These are phyloP conservation scores for Lasioglossum zephyrum DNA, from an alignment of 2,888 invertebrate genomes.

Conservation along the genomic window DNA sequence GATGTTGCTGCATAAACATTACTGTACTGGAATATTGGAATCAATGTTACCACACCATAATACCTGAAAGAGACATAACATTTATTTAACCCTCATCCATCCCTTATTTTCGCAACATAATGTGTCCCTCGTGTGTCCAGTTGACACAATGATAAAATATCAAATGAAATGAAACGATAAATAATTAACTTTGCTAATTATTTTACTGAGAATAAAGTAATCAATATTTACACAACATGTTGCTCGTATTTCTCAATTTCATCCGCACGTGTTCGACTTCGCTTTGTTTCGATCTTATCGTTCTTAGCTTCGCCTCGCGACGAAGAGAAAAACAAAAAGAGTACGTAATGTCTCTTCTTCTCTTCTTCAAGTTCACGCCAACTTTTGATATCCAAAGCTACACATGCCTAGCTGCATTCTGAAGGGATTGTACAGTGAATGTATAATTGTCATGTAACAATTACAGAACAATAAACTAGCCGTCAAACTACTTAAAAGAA, in stretches of 20 bases:
- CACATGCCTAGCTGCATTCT: background rate
- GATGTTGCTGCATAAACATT: constrained; percentile 94
- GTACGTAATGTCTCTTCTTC: background rate
- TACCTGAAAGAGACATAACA: constrained; percentile 83
- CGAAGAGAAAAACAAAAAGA: background rate
- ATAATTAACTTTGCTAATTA: background rate
- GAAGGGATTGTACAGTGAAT: background rate
- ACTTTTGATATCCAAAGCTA: background rate
- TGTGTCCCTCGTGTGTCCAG: background rate
- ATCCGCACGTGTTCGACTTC: background rate
- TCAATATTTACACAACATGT: background rate
- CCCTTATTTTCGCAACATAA: background rate
- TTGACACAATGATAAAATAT: background rate
- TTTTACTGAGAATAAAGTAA: background rate
- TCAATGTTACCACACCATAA: constrained; percentile 90
- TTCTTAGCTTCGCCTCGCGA: background rate
- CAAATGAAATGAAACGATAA: background rate
- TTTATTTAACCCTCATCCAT: background rate
- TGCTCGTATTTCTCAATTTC: background rate
- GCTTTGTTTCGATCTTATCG: background rate
- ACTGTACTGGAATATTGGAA: constrained; percentile 93
- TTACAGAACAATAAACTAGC: too few relatives aligned
- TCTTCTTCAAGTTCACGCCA: background rate
- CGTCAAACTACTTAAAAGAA: too few relatives aligned
- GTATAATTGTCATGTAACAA: background rate